These are phyloP conservation scores for Himalopsyche tibetana DNA, from an alignment of 2,888 invertebrate genomes.

Conservation along the genomic window DNA sequence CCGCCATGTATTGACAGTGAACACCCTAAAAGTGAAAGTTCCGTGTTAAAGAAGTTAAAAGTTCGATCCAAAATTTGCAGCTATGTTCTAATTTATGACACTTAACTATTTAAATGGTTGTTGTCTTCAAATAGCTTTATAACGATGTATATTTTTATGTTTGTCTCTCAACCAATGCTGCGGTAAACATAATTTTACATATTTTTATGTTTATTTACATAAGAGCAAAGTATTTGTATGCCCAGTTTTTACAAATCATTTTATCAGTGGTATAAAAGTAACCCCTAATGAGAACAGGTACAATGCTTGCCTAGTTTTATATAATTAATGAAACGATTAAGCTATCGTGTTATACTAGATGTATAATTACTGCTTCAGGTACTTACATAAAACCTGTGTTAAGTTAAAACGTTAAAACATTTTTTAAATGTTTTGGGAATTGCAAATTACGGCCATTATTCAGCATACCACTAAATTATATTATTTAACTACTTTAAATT, in stretches of 20 bases:
- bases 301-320: not conserved
- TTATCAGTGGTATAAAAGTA: not conserved
- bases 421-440: constrained; percentile 27
- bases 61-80: no score
- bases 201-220: no score
- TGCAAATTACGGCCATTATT: constrained; percentile 20
- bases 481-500: not conserved
- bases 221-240: no score
- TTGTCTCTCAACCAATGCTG: no score
- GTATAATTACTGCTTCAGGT: constrained; percentile 29
- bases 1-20: no score
- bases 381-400: constrained; percentile 1
- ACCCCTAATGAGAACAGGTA: not conserved
- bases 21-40: no score
- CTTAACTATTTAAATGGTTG: no score
- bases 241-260: not conserved
- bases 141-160: no score
- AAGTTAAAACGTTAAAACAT: constrained; percentile 12
- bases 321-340: constrained; percentile 38
- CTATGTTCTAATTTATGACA: no score
- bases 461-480: constrained; percentile 19
- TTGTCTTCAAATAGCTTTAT: no score
- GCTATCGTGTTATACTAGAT: not conserved
- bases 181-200: no score
- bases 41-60: no score